Evolutionary conservation across 2,888 invertebrate genomes (phyloP), one percentile per base, ranked within the genome.

Genomic region (Lucinisca nassula): DNA sequence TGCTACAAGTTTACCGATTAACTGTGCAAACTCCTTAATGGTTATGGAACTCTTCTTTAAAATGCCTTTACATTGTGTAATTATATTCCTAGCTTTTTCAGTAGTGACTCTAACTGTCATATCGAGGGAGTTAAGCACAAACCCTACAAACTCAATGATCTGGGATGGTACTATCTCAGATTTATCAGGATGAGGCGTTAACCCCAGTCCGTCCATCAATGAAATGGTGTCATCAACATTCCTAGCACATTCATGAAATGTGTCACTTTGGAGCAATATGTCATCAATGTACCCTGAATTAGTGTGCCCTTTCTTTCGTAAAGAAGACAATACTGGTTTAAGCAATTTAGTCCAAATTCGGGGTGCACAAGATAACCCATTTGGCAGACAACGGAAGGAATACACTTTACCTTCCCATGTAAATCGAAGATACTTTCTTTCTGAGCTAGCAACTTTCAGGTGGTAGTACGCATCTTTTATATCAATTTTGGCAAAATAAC

Each of bases 401-500:
- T n/a, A n/a, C n/a, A n/a, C n/a, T n/a, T n/a, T n/a, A n/a, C n/a
- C n/a, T n/a, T n/a, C n/a, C n/a, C n/a, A n/a, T n/a, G n/a, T n/a
- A n/a, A n/a, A n/a, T n/a, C n/a, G n/a, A n/a, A n/a, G n/a, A n/a
- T n/a, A n/a, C n/a, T n/a, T n/a, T n/a, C n/a, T n/a, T n/a, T n/a
- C n/a, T n/a, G n/a, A n/a, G n/a, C n/a, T 49, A 21, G 40, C 32
- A 24, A 89, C 51, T 12, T 76, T 78, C 0, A 91, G 74, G 30
- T 78, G 75, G 74, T 87, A 90, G 78, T 89, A 87, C 0, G 87
- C 90, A 78, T 91, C 79, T 55, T 82, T 82, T 1, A 90, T 58
- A 37, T 90, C 88, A n/a, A 90, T 58, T 35, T 70, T 83, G 21
- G 84, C 90, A 67, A 88, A 84, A n/a, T 38, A 88, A 84, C 84